Evolutionary conservation across 2,797 vertebrate genomes (phyloP).

Genomic region (Enteromius treurensis): DNA sequence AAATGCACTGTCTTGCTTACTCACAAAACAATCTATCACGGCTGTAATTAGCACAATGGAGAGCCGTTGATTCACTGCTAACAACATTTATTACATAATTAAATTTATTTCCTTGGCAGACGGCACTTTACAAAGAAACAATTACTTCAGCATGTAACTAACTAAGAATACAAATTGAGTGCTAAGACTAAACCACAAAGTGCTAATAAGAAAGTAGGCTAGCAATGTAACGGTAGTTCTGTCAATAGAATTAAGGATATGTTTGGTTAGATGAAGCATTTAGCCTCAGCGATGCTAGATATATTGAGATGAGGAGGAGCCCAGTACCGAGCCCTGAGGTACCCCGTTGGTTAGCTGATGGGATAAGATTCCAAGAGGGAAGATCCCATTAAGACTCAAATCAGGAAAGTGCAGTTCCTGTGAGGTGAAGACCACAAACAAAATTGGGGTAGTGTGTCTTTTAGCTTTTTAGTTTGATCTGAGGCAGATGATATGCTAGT

Average conservation of each 20-base stretch:
- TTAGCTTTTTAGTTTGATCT: not conserved
- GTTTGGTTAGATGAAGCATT: not conserved
- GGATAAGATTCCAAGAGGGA: not conserved
- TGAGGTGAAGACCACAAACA: not conserved
- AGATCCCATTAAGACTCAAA: not conserved
- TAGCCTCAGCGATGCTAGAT: not conserved
- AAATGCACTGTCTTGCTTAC: slow-evolving; percentile 25
- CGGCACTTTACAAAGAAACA: slow-evolving; percentile 42
- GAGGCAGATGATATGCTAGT: no score
- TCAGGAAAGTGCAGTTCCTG: not conserved
- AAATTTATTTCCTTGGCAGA: slow-evolving; percentile 45
- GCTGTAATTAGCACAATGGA: slow-evolving; percentile 63
- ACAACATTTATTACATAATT: slow-evolving; percentile 47
- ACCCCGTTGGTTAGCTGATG: not conserved
- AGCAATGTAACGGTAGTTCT: not conserved
- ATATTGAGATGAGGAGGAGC: not conserved
- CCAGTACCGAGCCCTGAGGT: slow-evolving; percentile 16
- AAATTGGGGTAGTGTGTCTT: not conserved
- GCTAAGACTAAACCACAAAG: slow-evolving; percentile 35
- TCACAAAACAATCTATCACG: slow-evolving; percentile 60
- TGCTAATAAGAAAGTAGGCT: slow-evolving; percentile 47
- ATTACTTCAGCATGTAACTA: slow-evolving; percentile 38
- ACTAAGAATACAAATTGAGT: slow-evolving; percentile 32
- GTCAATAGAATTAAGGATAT: not conserved
- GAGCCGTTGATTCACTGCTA: slow-evolving; percentile 33